phyloP scores from a whole-genome alignment of 1,140 invertebrate species.

The Drosophila jambulina region DNA sequence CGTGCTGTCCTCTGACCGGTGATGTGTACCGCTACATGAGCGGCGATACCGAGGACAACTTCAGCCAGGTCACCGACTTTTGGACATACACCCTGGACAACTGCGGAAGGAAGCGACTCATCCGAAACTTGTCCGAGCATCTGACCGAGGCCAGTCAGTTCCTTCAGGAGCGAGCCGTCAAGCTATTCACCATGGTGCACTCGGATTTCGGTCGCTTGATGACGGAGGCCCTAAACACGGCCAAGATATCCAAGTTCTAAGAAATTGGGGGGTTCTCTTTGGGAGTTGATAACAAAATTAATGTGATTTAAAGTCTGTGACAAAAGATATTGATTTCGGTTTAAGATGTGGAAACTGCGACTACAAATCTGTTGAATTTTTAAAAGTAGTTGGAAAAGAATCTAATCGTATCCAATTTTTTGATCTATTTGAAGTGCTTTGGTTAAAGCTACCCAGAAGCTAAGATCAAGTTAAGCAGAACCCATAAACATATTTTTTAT shows the following conservation, averaged over 20 bases:
- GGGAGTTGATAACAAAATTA: not conserved
- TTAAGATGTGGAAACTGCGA: not conserved
- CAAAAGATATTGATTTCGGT: not conserved
- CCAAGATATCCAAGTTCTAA: slow-evolving; percentile 87
- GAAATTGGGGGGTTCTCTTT: too few relatives aligned
- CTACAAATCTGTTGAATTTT: not conserved
- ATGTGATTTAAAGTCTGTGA: not conserved
- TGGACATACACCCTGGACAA: slow-evolving; percentile 92
- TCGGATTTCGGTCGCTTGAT: slow-evolving; percentile 89
- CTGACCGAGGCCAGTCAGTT: slow-evolving; percentile 92
- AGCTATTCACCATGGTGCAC: slow-evolving; percentile 90
- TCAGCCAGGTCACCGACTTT: slow-evolving; percentile 92
- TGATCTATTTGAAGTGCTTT: not conserved
- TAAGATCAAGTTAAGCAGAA: too few relatives aligned
- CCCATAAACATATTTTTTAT: too few relatives aligned
- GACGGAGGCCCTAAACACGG: slow-evolving; percentile 87
- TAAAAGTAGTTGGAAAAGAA: not conserved
- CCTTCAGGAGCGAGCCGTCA: slow-evolving; percentile 92
- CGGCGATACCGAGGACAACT: slow-evolving; percentile 94
- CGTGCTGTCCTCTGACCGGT: slow-evolving; percentile 85
- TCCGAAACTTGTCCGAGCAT: slow-evolving; percentile 92
- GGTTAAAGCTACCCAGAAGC: not conserved
- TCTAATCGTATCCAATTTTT: not conserved
- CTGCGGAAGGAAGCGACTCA: slow-evolving; percentile 89
- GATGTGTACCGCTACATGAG: slow-evolving; percentile 91